Conservation (phyloP, 2,888 invertebrate genomes). For the Folsomia manolachei region DNA sequence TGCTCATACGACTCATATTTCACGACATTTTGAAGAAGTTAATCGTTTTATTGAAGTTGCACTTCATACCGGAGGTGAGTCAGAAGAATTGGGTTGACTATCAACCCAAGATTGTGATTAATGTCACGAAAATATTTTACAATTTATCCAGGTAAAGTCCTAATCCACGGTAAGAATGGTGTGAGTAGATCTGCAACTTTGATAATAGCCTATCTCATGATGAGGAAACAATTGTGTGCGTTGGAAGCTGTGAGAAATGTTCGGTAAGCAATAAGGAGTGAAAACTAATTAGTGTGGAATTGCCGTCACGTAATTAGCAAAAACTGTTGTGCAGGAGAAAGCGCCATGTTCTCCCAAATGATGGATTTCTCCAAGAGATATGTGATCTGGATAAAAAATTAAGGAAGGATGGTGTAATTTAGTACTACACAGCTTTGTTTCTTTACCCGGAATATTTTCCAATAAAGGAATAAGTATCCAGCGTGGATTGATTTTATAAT, state of each 20-base stretch:
- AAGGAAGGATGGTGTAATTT: conserved; percentile 22
- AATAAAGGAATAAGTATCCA: neutral
- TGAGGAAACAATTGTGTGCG: conserved; percentile 54
- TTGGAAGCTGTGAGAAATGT: conserved; percentile 55
- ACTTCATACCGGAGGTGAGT: conserved; percentile 23
- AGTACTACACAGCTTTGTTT: neutral
- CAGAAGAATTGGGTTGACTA: neutral
- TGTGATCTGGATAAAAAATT: conserved; percentile 31
- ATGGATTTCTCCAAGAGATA: conserved; percentile 53
- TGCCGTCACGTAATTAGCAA: neutral
- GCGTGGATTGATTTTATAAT: no score
- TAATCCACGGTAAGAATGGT: conserved; percentile 56
- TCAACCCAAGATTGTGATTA: neutral
- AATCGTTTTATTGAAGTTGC: conserved; percentile 57
- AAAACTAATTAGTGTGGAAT: no score
- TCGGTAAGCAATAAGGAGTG: conserved; percentile 48
- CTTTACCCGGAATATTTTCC: neutral
- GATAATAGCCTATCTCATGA: conserved; percentile 53
- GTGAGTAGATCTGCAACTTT: conserved; percentile 57
- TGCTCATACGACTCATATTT: conserved; percentile 54
- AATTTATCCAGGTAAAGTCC: conserved; percentile 54
- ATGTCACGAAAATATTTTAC: neutral
- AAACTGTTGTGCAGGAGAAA: conserved; percentile 49
- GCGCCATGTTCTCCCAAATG: conserved; percentile 56
- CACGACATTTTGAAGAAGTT: conserved; percentile 55